Evolutionary conservation across 2,797 vertebrate genomes (phyloP).

Genomic region (Pampus argenteus): DNA sequence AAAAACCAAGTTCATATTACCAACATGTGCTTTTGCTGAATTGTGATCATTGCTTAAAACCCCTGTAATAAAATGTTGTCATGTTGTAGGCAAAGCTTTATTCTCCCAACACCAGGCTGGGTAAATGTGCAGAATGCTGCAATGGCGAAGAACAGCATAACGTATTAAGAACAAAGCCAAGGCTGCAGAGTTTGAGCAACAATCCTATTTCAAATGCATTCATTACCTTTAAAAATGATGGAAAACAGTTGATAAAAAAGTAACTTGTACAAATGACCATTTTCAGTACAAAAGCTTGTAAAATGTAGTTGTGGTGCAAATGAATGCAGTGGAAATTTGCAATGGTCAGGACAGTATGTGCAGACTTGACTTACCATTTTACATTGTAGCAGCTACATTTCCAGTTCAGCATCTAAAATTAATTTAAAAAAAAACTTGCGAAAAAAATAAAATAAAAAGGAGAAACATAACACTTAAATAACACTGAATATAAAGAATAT

Average conservation of each 20-base stretch:
- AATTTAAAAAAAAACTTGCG: constrained; percentile 45
- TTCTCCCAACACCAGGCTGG: constrained; percentile 83
- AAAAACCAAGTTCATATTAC: constrained; percentile 61
- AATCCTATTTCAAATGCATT: constrained; percentile 82
- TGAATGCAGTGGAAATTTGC: constrained; percentile 75
- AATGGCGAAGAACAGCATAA: constrained; percentile 71
- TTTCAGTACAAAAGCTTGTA: constrained; percentile 87
- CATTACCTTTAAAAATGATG: constrained; percentile 81
- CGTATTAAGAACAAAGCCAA: constrained; percentile 79
- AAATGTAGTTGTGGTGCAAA: constrained; percentile 85
- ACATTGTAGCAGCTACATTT: constrained; percentile 86
- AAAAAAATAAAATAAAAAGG: constrained; percentile 57
- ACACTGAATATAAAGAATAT: constrained; percentile 75
- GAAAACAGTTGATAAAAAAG: constrained; percentile 80
- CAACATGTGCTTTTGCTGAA: constrained; percentile 76
- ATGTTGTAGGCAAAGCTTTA: constrained; percentile 73
- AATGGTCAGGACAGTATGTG: constrained; percentile 74
- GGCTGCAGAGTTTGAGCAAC: constrained; percentile 85
- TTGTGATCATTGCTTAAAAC: constrained; percentile 66
- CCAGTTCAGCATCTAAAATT: constrained; percentile 82
- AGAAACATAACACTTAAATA: constrained; percentile 78
- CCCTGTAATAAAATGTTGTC: constrained; percentile 73
- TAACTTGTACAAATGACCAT: constrained; percentile 86
- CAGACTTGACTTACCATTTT: constrained; percentile 76
- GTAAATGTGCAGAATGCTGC: constrained; percentile 77